These are phyloP conservation scores for Nematostella vectensis DNA, from an alignment of 92 coral and sea anemone genomes.

Conservation along the genomic window DNA sequence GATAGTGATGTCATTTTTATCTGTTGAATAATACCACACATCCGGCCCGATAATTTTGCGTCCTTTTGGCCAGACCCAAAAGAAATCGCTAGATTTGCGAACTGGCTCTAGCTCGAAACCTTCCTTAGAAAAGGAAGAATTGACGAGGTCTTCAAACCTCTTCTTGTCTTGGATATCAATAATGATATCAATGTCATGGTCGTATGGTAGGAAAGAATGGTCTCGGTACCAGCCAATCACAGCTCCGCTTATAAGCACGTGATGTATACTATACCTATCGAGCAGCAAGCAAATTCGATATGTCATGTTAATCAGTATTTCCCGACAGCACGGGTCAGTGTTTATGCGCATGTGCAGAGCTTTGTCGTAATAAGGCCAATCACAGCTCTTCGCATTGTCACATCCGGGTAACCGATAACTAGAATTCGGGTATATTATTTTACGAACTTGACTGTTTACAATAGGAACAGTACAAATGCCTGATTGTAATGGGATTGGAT, in stretches of 20 bases:
- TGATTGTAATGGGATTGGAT: not conserved
- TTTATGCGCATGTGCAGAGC: slow-evolving; percentile 6
- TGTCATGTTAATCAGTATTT: slow-evolving; percentile 1
- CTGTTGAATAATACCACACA: not conserved
- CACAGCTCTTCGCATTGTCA: not conserved
- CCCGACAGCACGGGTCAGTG: slow-evolving; percentile 15
- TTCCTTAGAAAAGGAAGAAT: not conserved
- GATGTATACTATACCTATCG: not conserved
- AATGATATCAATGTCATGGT: slow-evolving; percentile 8
- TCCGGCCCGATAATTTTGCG: not conserved
- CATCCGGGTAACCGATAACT: slow-evolving; percentile 13
- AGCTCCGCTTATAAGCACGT: slow-evolving; percentile 9
- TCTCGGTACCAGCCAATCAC: slow-evolving; percentile 26
- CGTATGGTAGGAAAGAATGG: slow-evolving; percentile 10
- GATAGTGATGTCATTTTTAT: not conserved
- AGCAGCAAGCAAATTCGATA: not conserved
- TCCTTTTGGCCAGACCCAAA: not conserved
- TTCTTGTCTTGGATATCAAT: slow-evolving; percentile 1
- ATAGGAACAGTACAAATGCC: not conserved
- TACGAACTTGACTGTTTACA: not conserved
- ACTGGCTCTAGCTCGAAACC: slow-evolving; percentile 1
- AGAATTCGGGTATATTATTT: not conserved
- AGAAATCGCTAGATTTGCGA: not conserved
- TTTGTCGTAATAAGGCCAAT: slow-evolving; percentile 7
- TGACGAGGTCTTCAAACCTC: not conserved